These are phyloP conservation scores for Carollia perspicillata DNA, from an alignment of 2,113 vertebrate genomes.

Conservation along the genomic window DNA sequence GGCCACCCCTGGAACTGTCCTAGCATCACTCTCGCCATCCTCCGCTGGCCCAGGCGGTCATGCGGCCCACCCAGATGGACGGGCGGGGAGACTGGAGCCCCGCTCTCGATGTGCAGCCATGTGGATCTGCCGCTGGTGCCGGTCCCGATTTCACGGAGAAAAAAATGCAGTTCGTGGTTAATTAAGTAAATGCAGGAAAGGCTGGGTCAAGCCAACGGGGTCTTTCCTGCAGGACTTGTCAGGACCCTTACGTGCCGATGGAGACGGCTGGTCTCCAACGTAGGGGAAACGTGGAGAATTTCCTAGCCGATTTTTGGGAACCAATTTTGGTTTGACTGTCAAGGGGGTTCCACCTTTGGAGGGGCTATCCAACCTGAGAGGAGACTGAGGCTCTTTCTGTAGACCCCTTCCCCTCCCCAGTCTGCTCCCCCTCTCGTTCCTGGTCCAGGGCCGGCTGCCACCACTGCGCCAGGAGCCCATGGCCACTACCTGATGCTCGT, in stretches of 20 bases:
- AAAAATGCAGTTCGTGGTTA: background rate
- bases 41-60: too few species aligned
- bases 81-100: background rate
- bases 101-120: background rate
- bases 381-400: background rate
- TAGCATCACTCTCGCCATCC: background rate
- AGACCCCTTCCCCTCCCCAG: rapidly evolving
- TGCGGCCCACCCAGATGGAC: background rate
- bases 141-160: background rate
- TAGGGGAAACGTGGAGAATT: background rate
- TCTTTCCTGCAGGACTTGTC: background rate
- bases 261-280: background rate
- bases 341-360: background rate
- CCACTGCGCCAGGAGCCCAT: background rate
- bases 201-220: background rate
- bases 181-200: background rate
- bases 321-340: background rate
- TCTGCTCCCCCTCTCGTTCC: too few species aligned
- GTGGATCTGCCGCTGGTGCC: background rate
- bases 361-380: background rate
- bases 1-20: background rate
- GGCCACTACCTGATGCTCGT: too few species aligned
- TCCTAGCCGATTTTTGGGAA: background rate
- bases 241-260: background rate
- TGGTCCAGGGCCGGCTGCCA: background rate